These are phyloP conservation scores for Columba janthina DNA, from an alignment of 2,113 vertebrate species.

Conservation along the genomic window DNA sequence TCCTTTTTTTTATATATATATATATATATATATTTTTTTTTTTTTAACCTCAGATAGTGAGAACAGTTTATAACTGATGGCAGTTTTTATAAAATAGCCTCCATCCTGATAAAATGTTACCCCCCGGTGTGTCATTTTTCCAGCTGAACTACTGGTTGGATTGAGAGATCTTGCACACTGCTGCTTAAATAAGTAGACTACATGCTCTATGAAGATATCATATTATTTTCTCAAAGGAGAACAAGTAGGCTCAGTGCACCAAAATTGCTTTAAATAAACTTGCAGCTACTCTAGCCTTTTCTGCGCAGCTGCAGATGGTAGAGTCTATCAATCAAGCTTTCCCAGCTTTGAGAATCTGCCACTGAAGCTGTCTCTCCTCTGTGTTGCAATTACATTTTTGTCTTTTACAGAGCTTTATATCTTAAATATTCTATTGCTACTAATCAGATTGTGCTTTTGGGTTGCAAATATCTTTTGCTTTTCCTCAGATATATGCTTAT, in stretches of 20 bases:
- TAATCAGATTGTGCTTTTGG: slow-evolving; percentile 52
- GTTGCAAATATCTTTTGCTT: neutral
- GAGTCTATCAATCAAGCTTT: slow-evolving; percentile 74
- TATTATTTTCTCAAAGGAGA: slow-evolving; percentile 77
- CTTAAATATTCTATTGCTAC: slow-evolving; percentile 35
- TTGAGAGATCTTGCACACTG: slow-evolving; percentile 71
- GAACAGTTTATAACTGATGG: slow-evolving; percentile 64
- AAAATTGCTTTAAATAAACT: slow-evolving; percentile 76
- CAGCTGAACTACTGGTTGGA: slow-evolving; percentile 64
- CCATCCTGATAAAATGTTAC: slow-evolving; percentile 75
- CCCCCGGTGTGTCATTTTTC: slow-evolving; percentile 66
- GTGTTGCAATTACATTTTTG: slow-evolving; percentile 61
- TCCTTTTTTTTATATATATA: neutral
- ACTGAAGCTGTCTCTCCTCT: slow-evolving; percentile 44
- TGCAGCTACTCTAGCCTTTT: slow-evolving; percentile 59
- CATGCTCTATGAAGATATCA: slow-evolving; percentile 68
- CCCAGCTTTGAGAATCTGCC: slow-evolving; percentile 53
- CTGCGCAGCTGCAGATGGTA: slow-evolving; percentile 67
- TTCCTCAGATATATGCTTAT: neutral
- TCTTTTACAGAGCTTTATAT: slow-evolving; percentile 56
- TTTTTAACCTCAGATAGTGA: slow-evolving; percentile 1
- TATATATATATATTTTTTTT: too few relatives aligned
- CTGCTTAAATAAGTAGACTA: slow-evolving; percentile 76
- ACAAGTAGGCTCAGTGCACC: slow-evolving; percentile 67
- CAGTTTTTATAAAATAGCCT: slow-evolving; percentile 70